Evolutionary conservation across 2,888 invertebrate species (phyloP).

Genomic region (Tridacna crocea): DNA sequence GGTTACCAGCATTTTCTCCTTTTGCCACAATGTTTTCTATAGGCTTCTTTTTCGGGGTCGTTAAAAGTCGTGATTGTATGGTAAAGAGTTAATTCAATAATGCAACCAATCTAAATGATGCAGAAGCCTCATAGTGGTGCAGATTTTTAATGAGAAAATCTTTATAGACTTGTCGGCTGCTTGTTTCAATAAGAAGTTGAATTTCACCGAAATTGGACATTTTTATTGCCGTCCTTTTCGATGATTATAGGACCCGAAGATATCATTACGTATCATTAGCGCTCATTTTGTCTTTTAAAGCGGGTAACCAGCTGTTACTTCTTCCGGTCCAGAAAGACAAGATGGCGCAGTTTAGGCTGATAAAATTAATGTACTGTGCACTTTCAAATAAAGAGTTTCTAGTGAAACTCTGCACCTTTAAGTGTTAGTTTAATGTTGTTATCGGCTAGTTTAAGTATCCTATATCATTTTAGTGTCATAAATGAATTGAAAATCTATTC

Average conservation of each 20-base stretch:
- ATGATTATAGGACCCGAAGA: constrained; percentile 13
- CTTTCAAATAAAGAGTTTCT: constrained; percentile 1
- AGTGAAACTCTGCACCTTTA: background rate
- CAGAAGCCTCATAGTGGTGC: no score
- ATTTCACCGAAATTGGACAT: constrained; percentile 21
- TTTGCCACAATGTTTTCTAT: no score
- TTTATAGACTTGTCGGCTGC: background rate
- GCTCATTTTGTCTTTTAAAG: constrained; percentile 6
- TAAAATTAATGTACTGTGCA: constrained; percentile 13
- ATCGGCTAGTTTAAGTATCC: background rate
- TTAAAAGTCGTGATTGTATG: no score
- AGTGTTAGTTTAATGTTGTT: constrained; percentile 8
- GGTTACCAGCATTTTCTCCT: no score
- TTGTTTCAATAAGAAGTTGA: constrained; percentile 20
- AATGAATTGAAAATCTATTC: no score
- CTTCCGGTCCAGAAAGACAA: constrained; percentile 23
- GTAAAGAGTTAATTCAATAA: no score
- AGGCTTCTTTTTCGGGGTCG: no score
- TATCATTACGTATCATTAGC: constrained; percentile 27
- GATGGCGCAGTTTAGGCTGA: constrained; percentile 13
- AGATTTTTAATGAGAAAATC: no score
- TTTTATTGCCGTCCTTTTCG: constrained; percentile 26
- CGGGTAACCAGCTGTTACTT: constrained; percentile 24
- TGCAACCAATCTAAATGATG: no score
- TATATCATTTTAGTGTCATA: background rate